Conservation (phyloP, 2,113 vertebrate genomes). For the Lethenteron reissneri region DNA sequence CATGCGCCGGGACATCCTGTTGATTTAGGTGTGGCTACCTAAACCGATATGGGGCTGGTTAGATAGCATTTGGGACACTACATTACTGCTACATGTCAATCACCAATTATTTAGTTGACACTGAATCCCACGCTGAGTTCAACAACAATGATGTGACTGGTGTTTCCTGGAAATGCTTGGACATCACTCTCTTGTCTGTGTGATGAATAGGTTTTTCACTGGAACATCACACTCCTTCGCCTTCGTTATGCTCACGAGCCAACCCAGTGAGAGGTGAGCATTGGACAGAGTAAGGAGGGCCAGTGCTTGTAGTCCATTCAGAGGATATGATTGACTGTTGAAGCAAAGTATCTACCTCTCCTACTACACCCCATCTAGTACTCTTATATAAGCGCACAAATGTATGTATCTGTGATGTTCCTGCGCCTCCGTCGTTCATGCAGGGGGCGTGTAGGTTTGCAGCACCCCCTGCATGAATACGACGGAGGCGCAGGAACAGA, state of each 20-base stretch:
- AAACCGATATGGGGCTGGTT: background rate
- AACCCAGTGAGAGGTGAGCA: background rate
- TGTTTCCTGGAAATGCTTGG: background rate
- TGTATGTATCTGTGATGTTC: too few relatives aligned
- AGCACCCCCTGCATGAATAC: too few relatives aligned
- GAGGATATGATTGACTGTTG: conserved; percentile 1
- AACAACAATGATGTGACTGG: background rate
- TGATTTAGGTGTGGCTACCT: background rate
- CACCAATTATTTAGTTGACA: conserved; percentile 4
- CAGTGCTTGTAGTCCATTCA: background rate
- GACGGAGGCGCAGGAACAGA: too few relatives aligned
- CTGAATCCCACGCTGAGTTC: conserved; percentile 1
- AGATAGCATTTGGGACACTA: background rate
- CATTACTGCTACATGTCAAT: background rate
- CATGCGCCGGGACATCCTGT: background rate
- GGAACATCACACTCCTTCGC: background rate
- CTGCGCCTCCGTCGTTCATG: too few relatives aligned
- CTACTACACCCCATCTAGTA: background rate
- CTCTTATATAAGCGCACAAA: too few relatives aligned
- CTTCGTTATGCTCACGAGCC: background rate
- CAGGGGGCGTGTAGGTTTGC: too few relatives aligned
- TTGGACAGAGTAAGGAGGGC: background rate
- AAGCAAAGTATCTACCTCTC: background rate
- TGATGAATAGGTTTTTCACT: background rate
- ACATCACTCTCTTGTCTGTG: background rate